Base-by-base conservation (phyloP, 2,797 vertebrate species). In the Bryconaethiops microstoma region DNA sequence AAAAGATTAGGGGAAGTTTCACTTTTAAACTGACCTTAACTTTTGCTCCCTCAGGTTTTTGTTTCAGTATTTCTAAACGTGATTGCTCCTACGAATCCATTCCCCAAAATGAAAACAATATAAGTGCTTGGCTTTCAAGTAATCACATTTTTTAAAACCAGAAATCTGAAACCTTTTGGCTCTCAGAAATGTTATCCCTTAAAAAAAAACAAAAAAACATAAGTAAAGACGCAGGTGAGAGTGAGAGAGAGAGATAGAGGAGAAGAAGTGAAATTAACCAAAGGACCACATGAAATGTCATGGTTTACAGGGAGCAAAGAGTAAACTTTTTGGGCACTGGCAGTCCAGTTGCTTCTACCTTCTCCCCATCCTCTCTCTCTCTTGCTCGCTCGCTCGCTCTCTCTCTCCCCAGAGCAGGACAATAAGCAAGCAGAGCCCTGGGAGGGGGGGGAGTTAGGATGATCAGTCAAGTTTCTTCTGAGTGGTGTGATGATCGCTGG, bases 381-480 rank as follows among this genome's bases (percentile, higher is more conserved):
- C 8, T 77, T 5, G 83, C 88, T 95, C 93, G 94, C 42, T 9
- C 42, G 0, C 42, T 9, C 9, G 9, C 42, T 9, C 5, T 0
- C 42, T 45, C 42, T 45, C 42, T 92, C 79, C 95, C 94, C 95
- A 95, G 95, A 96, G 95, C 95, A 4, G 19, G 39, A 67, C 64
- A 42, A 10, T n/a, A 45, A 67, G 64, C 64, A 42, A n/a, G 39
- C 35, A 94, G 89, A 7, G 91, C 81, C 69, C 81, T 79, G 17
- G 39, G 39, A 23, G 7, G 78, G 83, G 73, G 83, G n/a, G n/a
- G n/a, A n/a, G n/a, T n/a, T n/a, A n/a, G 29, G 52, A 19, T 9
- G 39, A 76, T 95, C 91, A 99, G 91, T 97, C 94, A 88, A 96
- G 91, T 92, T 99, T 99, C 95, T 97, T 96, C 79, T 88, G 83